Evolutionary conservation across 2,797 vertebrate species (phyloP), one percentile per base, ranked within the genome.

Genomic region (Helicolenus hilgendorfi): DNA sequence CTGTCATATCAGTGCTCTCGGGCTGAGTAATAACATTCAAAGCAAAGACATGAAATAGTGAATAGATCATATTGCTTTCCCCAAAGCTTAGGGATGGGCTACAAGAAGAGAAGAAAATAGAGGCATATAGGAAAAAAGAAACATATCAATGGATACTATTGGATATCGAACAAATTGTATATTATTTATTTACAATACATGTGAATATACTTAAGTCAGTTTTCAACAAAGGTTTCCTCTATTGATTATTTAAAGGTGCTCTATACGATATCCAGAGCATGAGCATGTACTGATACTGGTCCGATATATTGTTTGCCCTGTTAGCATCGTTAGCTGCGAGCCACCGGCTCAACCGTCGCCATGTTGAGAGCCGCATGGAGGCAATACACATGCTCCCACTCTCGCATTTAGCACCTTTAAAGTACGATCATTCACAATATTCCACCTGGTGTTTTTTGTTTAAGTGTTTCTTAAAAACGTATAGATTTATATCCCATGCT

Each of bases 11-110:
- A 64, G 14, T n/a, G 63, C 35, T 78, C 35, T 74, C 49, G 6
- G 38, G 55, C 72, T 72, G 26, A 74, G 65, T 76, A 41, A 71
- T 77, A 26, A 49, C 56, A 33, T 82, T 85, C 72, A 88, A 77
- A 86, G 68, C 29, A 45, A 41, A 77, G 13, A 56, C 26, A 87
- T 55, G 56, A 86, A 35, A 71, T 71, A 10, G 55, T 59, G 45
- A 69, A 63, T 20, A 36, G 27, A 72, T 60, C 18, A 33, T 4
- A 7, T 62, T 72, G 56, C 77, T 56, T 56, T 70, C 24, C 58
- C 75, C 49, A 72, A 41, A 38, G 36, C 26, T 56, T 20, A 53
- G 31, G 38, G 35, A 55, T 24, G 31, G 14, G 26, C 35, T 60
- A 22, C 59, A 55, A 35, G 27, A 53, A 45, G 15, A 60, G 18